Percentiles rank a stretch among this genome's conserved stretches.
phyloP scores from a whole-genome alignment of 2,797 vertebrate species.

The Helarctos malayanus region DNA sequence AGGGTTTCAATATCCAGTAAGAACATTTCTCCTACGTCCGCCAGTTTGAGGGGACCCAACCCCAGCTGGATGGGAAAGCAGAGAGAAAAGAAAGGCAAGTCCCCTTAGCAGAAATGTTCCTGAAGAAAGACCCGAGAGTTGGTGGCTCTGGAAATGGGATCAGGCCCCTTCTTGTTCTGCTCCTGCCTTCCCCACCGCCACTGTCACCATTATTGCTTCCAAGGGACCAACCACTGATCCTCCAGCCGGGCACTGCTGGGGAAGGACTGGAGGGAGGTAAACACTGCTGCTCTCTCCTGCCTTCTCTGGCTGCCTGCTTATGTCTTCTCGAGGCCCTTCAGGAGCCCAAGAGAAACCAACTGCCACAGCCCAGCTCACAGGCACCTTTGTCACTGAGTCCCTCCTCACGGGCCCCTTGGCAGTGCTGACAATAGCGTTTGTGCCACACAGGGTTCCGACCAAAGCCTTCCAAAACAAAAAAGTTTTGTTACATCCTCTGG shows the following conservation, averaged over 20 bases:
- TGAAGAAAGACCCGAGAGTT: background rate
- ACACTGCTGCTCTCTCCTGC: background rate
- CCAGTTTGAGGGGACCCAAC: background rate
- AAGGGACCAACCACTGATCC: background rate
- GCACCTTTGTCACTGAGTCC: slow-evolving; percentile 11
- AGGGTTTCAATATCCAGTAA: background rate
- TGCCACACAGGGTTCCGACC: background rate
- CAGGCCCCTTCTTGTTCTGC: background rate
- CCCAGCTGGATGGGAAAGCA: background rate
- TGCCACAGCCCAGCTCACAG: background rate
- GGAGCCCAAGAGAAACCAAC: background rate
- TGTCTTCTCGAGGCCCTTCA: background rate
- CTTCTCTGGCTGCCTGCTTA: background rate
- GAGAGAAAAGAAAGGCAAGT: slow-evolving; percentile 25
- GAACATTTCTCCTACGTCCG: background rate
- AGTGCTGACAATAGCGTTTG: background rate
- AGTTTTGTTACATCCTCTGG: background rate
- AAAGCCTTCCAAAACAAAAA: slow-evolving; percentile 51
- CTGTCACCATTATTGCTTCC: background rate
- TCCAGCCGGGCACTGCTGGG: background rate
- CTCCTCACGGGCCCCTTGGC: background rate
- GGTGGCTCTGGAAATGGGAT: background rate
- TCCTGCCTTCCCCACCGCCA: background rate
- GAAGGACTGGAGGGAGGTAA: background rate
- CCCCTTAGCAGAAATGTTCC: background rate